Conservation (phyloP, 1,140 invertebrate species). For the Anastrepha obliqua region DNA sequence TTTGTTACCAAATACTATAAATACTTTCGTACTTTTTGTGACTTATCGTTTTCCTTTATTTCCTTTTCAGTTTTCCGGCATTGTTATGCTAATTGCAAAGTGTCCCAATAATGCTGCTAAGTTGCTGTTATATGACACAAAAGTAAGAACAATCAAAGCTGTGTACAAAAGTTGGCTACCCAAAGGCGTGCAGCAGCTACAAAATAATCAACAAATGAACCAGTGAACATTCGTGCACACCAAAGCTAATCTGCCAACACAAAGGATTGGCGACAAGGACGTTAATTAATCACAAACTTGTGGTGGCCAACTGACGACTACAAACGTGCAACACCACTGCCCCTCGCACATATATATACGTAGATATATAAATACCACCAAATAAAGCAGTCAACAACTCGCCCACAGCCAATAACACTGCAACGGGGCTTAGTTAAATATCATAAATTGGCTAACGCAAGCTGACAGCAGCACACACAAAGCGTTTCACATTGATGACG, state of each 20-base stretch:
- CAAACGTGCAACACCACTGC: slow-evolving; percentile 12
- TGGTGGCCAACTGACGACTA: neutral
- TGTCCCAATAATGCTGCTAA: neutral
- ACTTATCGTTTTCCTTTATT: neutral
- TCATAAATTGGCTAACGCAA: neutral
- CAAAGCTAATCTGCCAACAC: neutral
- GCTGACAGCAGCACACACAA: neutral
- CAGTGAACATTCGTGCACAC: neutral
- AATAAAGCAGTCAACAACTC: slow-evolving; percentile 33
- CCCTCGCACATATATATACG: neutral
- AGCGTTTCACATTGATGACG: neutral
- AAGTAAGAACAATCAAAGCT: slow-evolving; percentile 31
- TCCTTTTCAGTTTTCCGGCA: neutral
- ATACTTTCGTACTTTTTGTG: neutral
- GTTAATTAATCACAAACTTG: slow-evolving; percentile 57
- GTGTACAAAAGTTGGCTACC: neutral
- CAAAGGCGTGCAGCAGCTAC: slow-evolving; percentile 20
- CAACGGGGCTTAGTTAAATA: neutral
- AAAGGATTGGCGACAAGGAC: slow-evolving; percentile 45
- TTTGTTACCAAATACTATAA: too few species aligned
- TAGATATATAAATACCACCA: neutral
- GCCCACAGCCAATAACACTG: neutral
- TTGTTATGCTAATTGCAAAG: slow-evolving; percentile 56
- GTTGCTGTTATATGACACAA: neutral
- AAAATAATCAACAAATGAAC: slow-evolving; percentile 28